Conservation (phyloP, 2,888 invertebrate species). For the Eulithis testata region DNA sequence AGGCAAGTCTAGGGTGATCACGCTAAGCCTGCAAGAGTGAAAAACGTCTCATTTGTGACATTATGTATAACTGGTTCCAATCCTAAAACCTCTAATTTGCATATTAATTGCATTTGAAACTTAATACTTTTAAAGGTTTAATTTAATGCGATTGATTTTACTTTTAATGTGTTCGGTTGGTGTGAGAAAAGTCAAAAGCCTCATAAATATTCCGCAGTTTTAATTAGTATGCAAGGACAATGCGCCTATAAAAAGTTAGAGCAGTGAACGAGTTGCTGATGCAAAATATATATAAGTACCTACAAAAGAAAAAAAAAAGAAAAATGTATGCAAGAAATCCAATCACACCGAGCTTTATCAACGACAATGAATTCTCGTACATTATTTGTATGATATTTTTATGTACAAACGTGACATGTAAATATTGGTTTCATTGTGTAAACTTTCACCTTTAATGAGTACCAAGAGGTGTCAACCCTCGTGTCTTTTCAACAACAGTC, state of each 20-base stretch:
- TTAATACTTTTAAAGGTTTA: constrained; percentile 39
- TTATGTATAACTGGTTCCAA: constrained; percentile 32
- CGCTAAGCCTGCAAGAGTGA: constrained; percentile 6
- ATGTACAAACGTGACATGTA: constrained; percentile 40
- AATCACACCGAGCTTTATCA: constrained; percentile 15
- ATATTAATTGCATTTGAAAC: constrained; percentile 48
- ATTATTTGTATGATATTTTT: constrained; percentile 36
- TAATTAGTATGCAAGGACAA: neutral
- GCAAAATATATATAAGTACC: neutral
- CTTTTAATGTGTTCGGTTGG: constrained; percentile 31
- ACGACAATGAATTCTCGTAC: constrained; percentile 24
- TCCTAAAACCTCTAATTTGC: constrained; percentile 39
- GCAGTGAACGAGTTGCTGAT: neutral
- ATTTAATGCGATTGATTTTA: constrained; percentile 37
- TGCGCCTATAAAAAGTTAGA: neutral
- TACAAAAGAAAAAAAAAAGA: neutral
- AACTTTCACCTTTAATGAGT: constrained; percentile 63
- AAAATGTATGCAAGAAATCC: constrained; percentile 4
- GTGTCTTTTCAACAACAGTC: constrained; percentile 40
- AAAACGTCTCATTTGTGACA: constrained; percentile 11
- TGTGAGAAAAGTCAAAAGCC: constrained; percentile 39
- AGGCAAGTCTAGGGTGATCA: too few relatives aligned
- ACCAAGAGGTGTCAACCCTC: constrained; percentile 53
- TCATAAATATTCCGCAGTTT: constrained; percentile 9
- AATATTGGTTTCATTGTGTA: constrained; percentile 58